A percentile compares a stretch with the other conserved stretches of the same genome.
phyloP scores from a whole-genome alignment of 2,113 vertebrate species.

The Xiphophorus hellerii region DNA sequence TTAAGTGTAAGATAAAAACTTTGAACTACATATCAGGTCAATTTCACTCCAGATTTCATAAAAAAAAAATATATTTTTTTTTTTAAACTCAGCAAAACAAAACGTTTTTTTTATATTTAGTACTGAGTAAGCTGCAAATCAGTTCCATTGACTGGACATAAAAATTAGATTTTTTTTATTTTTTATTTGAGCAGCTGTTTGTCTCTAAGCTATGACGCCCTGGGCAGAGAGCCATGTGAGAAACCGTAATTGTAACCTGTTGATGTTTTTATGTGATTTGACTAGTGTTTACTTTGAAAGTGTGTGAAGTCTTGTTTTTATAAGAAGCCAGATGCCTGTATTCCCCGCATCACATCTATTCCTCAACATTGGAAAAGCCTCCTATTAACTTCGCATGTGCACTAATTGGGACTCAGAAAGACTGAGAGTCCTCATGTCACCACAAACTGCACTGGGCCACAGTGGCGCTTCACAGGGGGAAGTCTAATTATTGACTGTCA shows the following conservation, averaged over 20 bases:
- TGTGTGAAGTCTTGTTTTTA: too few relatives aligned
- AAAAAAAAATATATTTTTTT: too few relatives aligned
- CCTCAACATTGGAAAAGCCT: conserved; percentile 21
- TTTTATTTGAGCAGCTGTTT: not conserved
- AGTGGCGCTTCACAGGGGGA: not conserved
- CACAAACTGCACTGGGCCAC: not conserved
- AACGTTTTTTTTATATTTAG: too few relatives aligned
- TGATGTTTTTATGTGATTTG: not conserved
- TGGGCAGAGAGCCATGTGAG: not conserved
- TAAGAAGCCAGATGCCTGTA: not conserved
- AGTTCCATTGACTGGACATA: too few relatives aligned
- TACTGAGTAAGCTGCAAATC: too few relatives aligned
- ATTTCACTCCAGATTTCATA: too few relatives aligned
- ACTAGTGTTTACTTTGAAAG: not conserved
- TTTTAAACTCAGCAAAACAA: too few relatives aligned
- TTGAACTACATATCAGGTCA: too few relatives aligned
- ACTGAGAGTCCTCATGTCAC: conserved; percentile 13
- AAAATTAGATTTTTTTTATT: not conserved
- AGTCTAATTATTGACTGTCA: not conserved
- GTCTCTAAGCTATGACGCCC: not conserved
- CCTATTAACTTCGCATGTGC: not conserved
- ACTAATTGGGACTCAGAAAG: conserved; percentile 30
- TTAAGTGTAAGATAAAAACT: too few relatives aligned
- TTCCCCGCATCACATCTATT: conserved; percentile 1
- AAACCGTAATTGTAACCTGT: not conserved